These are phyloP conservation scores for Noctua pronuba DNA, from an alignment of 2,888 invertebrate genomes.

Conservation along the genomic window DNA sequence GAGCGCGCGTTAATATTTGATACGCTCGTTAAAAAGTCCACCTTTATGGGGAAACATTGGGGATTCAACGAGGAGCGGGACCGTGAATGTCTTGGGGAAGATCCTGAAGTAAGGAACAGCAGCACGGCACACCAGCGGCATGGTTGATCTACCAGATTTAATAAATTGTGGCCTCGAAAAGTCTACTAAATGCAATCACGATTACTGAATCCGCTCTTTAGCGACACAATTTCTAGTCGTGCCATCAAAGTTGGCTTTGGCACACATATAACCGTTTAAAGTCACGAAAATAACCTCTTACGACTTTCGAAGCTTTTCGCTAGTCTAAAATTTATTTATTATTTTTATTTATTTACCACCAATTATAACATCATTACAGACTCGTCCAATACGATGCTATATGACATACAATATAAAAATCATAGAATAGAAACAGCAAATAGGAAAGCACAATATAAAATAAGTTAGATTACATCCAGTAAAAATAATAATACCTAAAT, in stretches of 20 bases:
- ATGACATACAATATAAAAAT: too few relatives aligned
- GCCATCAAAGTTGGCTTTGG: background rate
- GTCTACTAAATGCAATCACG: background rate
- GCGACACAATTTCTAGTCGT: background rate
- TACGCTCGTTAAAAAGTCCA: constrained; percentile 66
- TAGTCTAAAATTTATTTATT: too few relatives aligned
- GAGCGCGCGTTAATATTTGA: constrained; percentile 60
- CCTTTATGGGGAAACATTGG: constrained; percentile 44
- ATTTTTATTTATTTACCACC: too few relatives aligned
- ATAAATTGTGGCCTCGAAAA: background rate
- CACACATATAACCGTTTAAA: background rate
- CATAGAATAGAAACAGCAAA: too few relatives aligned
- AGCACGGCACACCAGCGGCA: too few relatives aligned
- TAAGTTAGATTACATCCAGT: too few relatives aligned
- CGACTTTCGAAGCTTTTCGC: background rate
- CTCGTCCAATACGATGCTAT: too few relatives aligned
- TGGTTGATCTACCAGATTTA: background rate
- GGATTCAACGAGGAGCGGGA: background rate
- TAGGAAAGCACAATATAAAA: too few relatives aligned
- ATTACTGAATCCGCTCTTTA: background rate
- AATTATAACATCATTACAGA: too few relatives aligned
- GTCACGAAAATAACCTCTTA: background rate
- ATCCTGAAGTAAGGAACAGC: too few relatives aligned
- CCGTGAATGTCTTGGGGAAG: background rate
- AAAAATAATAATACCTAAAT: too few relatives aligned